phyloP scores from a whole-genome alignment of 2,113 vertebrate genomes.

The Uropsilus gracilis region DNA sequence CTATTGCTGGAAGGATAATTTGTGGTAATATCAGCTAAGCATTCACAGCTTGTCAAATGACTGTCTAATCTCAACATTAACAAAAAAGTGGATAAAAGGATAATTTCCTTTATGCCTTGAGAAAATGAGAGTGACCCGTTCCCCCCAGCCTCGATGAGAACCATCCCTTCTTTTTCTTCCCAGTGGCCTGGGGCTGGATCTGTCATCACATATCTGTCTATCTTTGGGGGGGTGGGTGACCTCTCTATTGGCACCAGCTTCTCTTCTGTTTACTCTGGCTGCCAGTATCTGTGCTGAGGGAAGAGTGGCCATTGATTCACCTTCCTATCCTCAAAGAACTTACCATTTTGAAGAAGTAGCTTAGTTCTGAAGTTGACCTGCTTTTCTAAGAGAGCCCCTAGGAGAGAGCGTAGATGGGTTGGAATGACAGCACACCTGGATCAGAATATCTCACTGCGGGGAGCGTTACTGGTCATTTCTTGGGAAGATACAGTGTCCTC shows the following conservation, averaged over 20 bases:
- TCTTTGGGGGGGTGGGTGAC: neutral
- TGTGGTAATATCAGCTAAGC: conserved; percentile 70
- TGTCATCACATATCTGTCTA: neutral
- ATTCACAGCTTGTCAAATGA: conserved; percentile 75
- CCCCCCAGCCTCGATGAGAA: neutral
- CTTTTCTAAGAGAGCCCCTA: neutral
- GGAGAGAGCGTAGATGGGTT: neutral
- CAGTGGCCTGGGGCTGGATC: neutral
- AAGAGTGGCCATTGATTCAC: neutral
- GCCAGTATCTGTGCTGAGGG: neutral
- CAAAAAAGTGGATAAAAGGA: conserved; percentile 33
- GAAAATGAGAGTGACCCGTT: conserved; percentile 63
- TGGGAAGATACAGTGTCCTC: neutral
- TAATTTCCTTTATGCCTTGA: conserved; percentile 56
- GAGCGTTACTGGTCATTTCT: neutral
- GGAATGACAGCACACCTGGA: neutral
- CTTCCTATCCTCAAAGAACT: neutral
- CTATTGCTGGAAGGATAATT: conserved; percentile 76
- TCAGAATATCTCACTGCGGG: neutral
- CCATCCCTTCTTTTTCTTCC: neutral
- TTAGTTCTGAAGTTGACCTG: neutral
- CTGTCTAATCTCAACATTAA: conserved; percentile 65
- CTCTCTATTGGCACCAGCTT: neutral
- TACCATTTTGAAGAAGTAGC: neutral
- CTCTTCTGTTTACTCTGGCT: neutral